Percentiles rank a stretch among this genome's conserved stretches.
Evolutionary conservation across 2,888 invertebrate species (phyloP).

Genomic region (Enchytraeus crypticus): DNA sequence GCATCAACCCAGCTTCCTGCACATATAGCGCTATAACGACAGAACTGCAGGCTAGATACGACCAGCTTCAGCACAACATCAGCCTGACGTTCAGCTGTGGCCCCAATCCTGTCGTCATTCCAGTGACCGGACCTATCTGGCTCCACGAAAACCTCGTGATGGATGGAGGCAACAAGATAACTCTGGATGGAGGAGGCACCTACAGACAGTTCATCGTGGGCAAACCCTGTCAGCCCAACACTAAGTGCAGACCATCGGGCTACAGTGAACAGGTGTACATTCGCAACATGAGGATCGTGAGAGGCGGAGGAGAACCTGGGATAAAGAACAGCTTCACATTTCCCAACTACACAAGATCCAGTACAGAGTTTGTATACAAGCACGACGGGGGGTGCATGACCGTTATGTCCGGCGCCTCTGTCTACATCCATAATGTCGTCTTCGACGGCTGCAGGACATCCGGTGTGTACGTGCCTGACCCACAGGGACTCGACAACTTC

Average conservation of each 20-base stretch:
- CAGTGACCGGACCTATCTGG: background rate
- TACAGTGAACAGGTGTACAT: background rate
- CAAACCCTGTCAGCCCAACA: background rate
- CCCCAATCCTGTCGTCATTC: background rate
- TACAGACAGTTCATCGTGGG: background rate
- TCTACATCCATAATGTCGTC: background rate
- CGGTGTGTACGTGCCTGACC: background rate
- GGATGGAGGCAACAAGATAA: background rate
- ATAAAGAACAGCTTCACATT: background rate
- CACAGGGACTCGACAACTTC: constrained; percentile 1
- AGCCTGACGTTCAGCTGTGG: background rate
- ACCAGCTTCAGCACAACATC: background rate
- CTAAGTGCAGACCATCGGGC: background rate
- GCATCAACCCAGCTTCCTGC: background rate
- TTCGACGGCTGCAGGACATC: background rate
- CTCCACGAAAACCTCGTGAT: background rate
- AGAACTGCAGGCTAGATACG: background rate
- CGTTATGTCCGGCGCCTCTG: background rate
- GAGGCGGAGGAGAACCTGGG: background rate
- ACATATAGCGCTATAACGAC: background rate
- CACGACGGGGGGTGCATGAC: constrained; percentile 2
- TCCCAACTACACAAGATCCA: background rate
- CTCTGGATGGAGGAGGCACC: background rate
- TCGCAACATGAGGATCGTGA: background rate
- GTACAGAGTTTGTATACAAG: background rate